phyloP scores from a whole-genome alignment of 2,113 vertebrate genomes.

The Bucco capensis region DNA sequence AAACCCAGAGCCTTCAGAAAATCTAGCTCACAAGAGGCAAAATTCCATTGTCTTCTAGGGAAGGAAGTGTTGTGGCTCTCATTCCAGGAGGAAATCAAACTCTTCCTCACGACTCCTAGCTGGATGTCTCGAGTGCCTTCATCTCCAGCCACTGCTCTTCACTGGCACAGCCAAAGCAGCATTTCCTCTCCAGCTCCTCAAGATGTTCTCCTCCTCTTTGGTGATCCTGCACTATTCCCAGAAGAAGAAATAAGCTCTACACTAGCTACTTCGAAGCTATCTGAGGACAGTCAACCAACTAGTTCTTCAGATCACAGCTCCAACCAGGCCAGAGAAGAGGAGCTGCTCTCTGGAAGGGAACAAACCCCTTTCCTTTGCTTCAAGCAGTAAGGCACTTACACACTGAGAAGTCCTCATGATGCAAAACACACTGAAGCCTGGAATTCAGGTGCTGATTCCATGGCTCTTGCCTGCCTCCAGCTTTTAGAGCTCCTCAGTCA shows the following conservation, averaged over 20 bases:
- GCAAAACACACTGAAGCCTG: slow-evolving; percentile 50
- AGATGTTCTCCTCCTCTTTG: too few relatives aligned
- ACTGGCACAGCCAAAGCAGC: too few relatives aligned
- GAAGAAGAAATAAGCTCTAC: neutral
- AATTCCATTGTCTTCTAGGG: neutral
- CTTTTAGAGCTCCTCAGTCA: neutral
- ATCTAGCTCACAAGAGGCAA: neutral
- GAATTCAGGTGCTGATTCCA: slow-evolving; percentile 10
- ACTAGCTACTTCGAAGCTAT: neutral
- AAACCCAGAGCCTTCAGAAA: neutral
- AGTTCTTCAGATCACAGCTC: neutral
- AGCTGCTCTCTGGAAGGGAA: slow-evolving; percentile 34
- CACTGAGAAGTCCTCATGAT: slow-evolving; percentile 10
- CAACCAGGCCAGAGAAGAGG: too few relatives aligned
- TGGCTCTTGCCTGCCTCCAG: neutral
- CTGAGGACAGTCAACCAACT: neutral
- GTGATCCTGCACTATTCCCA: neutral
- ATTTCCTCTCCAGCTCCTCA: too few relatives aligned
- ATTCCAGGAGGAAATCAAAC: too few relatives aligned
- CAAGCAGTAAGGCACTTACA: slow-evolving; percentile 75
- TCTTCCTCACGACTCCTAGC: too few relatives aligned
- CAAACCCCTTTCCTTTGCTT: neutral
- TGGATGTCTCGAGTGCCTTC: too few relatives aligned
- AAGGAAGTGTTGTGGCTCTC: neutral
- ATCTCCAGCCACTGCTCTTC: too few relatives aligned